Evolutionary conservation across 2,113 vertebrate species (phyloP).

Genomic region (Camelus dromedarius): DNA sequence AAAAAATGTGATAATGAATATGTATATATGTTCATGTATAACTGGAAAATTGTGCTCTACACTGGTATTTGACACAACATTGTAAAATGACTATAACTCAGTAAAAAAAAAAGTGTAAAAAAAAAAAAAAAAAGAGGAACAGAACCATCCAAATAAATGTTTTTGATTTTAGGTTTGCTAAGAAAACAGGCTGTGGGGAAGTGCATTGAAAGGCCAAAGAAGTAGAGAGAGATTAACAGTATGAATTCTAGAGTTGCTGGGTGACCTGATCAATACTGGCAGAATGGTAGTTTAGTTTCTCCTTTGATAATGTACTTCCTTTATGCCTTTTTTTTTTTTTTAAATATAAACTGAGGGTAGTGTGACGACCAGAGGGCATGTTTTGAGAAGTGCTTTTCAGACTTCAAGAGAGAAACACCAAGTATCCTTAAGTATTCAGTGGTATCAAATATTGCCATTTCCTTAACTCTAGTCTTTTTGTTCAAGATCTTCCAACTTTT

Average conservation of each 20-base stretch:
- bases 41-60: too few relatives aligned
- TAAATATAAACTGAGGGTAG: neutral
- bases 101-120: too few relatives aligned
- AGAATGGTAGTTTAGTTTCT: neutral
- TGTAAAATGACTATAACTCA: too few relatives aligned
- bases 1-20: too few relatives aligned
- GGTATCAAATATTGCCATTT: conserved; percentile 12
- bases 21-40: too few relatives aligned
- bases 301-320: neutral
- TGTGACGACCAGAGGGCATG: neutral
- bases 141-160: neutral
- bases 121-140: neutral
- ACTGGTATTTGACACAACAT: too few relatives aligned
- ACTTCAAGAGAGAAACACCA: neutral
- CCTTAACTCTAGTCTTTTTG: conserved; percentile 21
- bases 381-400: conserved; percentile 48
- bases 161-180: conserved; percentile 50
- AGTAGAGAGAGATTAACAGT: neutral
- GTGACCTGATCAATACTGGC: neutral
- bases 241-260: neutral
- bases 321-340: neutral
- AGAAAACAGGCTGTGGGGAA: conserved; percentile 16
- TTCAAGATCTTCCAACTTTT: neutral
- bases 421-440: neutral
- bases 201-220: neutral